Evolutionary conservation across 92 coral and sea anemone species (phyloP).

Genomic region (Zoanthus gigantus): DNA sequence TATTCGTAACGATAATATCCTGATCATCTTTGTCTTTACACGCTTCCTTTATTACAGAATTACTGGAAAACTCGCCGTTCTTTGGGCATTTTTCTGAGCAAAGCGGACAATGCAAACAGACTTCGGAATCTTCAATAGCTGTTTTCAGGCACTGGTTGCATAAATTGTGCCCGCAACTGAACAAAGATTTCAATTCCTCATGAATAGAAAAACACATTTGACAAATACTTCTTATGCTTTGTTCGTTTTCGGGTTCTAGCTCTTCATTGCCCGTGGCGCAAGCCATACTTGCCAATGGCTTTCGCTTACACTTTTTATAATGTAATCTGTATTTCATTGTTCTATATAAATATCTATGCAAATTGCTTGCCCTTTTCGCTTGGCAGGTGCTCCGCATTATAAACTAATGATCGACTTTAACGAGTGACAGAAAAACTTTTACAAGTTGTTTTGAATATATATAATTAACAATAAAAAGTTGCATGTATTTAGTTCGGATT

Average conservation of each 20-base stretch:
- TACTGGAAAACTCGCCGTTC: constrained; percentile 39
- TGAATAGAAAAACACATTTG: constrained; percentile 77
- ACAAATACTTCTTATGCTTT: constrained; percentile 54
- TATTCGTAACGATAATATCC: constrained; percentile 57
- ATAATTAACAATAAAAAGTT: too few species aligned
- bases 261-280: constrained; percentile 1
- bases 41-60: constrained; percentile 20
- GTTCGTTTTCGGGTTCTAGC: constrained; percentile 29
- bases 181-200: constrained; percentile 76
- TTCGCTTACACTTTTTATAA: background rate
- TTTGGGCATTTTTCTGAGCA: constrained; percentile 67
- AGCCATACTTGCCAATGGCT: constrained; percentile 34
- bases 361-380: constrained; percentile 2
- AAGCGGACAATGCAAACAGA: constrained; percentile 69
- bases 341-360: constrained; percentile 13
- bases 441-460: background rate
- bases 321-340: background rate
- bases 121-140: constrained; percentile 58
- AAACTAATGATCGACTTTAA: background rate
- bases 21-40: constrained; percentile 44
- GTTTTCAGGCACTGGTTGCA: constrained; percentile 73
- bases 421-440: background rate
- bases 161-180: constrained; percentile 74
- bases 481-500: too few species aligned
- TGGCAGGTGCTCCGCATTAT: constrained; percentile 26